Evolutionary conservation across 2,797 vertebrate genomes (phyloP).

Genomic region (Ispidina lecontei): DNA sequence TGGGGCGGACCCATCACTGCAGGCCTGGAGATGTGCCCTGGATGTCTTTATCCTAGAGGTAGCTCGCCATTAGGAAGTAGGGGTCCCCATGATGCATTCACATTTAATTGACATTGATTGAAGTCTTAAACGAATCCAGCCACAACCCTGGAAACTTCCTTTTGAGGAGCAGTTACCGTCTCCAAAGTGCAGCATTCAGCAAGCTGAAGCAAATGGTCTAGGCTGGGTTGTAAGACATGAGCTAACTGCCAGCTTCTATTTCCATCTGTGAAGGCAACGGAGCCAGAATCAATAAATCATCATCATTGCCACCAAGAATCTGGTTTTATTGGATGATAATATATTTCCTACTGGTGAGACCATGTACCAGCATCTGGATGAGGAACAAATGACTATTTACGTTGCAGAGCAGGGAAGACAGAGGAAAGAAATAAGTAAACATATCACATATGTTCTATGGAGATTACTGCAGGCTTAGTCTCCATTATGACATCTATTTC

Average conservation of each 20-base stretch:
- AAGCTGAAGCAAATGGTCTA: conserved; percentile 29
- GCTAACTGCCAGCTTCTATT: conserved; percentile 69
- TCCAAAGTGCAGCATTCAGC: conserved; percentile 25
- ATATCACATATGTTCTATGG: conserved; percentile 50
- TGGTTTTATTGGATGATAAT: conserved; percentile 73
- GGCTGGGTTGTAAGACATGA: conserved; percentile 68
- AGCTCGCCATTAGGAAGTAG: not conserved
- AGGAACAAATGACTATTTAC: conserved; percentile 69
- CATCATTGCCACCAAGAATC: conserved; percentile 62
- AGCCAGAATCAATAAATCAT: conserved; percentile 74
- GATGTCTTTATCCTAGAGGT: not conserved
- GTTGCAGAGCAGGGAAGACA: conserved; percentile 54
- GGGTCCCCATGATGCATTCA: not conserved
- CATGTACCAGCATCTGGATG: conserved; percentile 67
- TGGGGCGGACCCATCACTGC: not conserved
- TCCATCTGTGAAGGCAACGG: conserved; percentile 29
- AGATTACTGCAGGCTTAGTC: conserved; percentile 20
- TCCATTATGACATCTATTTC: conserved; percentile 38
- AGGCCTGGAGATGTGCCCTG: conserved; percentile 43
- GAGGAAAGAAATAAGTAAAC: conserved; percentile 66
- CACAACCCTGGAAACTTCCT: conserved; percentile 61
- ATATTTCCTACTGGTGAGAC: conserved; percentile 72
- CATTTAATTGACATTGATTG: not conserved
- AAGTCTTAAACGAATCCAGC: not conserved
- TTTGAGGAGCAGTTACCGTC: not conserved